phyloP scores from a whole-genome alignment of 2,797 vertebrate genomes.

The Siniperca scherzeri region DNA sequence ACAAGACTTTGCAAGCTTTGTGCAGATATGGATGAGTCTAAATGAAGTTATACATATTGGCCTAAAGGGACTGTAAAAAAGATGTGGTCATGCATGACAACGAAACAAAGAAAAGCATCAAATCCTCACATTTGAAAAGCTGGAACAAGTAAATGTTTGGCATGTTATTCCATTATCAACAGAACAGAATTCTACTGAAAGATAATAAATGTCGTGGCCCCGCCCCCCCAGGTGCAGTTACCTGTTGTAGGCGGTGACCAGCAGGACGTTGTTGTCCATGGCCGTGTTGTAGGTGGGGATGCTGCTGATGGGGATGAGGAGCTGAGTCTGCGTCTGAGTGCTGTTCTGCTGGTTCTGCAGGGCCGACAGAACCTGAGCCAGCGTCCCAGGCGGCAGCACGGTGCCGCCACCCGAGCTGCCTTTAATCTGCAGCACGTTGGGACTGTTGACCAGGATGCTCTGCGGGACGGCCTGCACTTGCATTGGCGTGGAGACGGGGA shows the following conservation, averaged over 20 bases:
- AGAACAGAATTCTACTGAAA: not conserved
- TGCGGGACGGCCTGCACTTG: slow-evolving; percentile 71
- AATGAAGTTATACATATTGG: not conserved
- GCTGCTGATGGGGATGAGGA: slow-evolving; percentile 96
- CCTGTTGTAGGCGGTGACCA: slow-evolving; percentile 96
- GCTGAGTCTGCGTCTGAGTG: slow-evolving; percentile 86
- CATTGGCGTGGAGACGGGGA: slow-evolving; percentile 62
- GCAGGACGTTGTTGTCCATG: slow-evolving; percentile 95
- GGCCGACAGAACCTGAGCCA: slow-evolving; percentile 91
- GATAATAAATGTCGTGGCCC: not conserved
- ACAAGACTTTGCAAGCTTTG: no score
- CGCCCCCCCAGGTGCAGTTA: slow-evolving; percentile 28
- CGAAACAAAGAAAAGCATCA: no score
- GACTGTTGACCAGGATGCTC: slow-evolving; percentile 79
- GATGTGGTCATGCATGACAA: no score
- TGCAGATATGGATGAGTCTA: no score
- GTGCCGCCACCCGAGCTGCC: slow-evolving; percentile 37
- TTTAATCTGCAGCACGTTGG: slow-evolving; percentile 79
- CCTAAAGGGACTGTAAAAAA: no score
- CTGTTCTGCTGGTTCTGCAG: slow-evolving; percentile 91
- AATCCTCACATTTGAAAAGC: no score
- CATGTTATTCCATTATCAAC: no score
- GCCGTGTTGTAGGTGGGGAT: slow-evolving; percentile 95
- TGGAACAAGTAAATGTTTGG: no score
- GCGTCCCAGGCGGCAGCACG: slow-evolving; percentile 73